Evolutionary conservation across 1,140 invertebrate genomes (phyloP), one percentile per base, ranked within the genome.

Genomic region (Ceratina australensis): DNA sequence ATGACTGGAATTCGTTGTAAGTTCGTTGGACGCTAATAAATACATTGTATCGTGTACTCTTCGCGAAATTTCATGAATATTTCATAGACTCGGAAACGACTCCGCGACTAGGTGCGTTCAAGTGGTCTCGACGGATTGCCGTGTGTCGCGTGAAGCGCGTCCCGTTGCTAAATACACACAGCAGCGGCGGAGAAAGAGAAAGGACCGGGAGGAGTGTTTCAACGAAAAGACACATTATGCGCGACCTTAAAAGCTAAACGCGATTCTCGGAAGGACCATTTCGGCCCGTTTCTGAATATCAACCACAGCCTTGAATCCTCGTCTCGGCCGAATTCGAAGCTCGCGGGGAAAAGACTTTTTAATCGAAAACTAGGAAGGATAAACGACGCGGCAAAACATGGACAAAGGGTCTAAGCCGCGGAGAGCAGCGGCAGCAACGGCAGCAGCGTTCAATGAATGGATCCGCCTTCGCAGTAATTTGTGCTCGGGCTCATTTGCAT

Each of bases 261-360:
- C 67, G 47, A 63, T 84, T 84, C 82, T 69, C 18, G 63, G 82
- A 84, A 84, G 75, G 81, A 71, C 60, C 56, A 77, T 83, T 84
- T 84, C 82, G 82, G 68, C 56, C 61, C 33, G 68, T 77, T 82
- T 77, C 81, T 72, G 54, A 77, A 77, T 68, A 72, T 73, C 22
- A 20, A 16, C 18, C 16, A n/a, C 0, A 79, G 47, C 82, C 73
- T 78, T 77, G 72, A 22, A 18, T 54, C 4, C 56, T 24, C 74
- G 65, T 54, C 66, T 47, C 52, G 18, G 52, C 42, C 63, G 56
- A 16, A 49, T 82, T 78, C 28, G 18, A 12, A 13, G 5, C 33
- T 59, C 22, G n/a, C 54, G 63, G 33, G 28, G n/a, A 33, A 22
- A 13, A 2, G 65, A 3, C 52, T 67, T 68, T 26, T 24, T 79